Evolutionary conservation across 2,113 vertebrate genomes (phyloP), one percentile per base, ranked within the genome.

Genomic region (Chaetodon auriga): DNA sequence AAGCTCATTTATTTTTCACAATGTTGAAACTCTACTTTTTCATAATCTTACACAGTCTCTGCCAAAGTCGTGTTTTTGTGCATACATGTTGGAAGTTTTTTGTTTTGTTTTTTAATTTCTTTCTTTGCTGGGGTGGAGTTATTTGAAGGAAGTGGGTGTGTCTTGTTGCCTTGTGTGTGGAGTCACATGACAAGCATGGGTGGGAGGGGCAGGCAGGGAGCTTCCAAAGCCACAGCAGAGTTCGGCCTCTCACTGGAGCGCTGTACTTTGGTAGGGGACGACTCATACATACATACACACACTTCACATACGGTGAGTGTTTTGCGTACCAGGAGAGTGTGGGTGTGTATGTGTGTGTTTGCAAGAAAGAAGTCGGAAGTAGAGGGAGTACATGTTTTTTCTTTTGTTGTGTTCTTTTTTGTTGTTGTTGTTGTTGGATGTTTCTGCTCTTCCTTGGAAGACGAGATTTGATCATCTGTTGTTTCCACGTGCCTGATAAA

Each of bases 131-230:
- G 38, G 45, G 53, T 5, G 23, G 30, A n/a, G 30, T n/a, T 18
- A 49, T 71, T 83, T 85, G n/a, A 51, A 91, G 88, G 91, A 93
- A 91, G 86, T 93, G 86, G 92, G 90, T 21, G 90, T 92, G 66
- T 88, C 86, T 78, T 79, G 53, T 66, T 85, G 71, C 68, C 64
- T 83, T 79, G 23, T 10, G 30, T 81, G 73, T 85, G 65, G 81
- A 79, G 92, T 94, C 94, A 93, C 91, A 87, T 94, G 94, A 90
- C 89, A 25, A 23, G 58, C 75, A 46, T 57, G 86, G 76, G 88
- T 86, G 86, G 93, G 92, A 85, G 85, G 90, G 87, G 72, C 80
- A 61, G 75, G 61, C 85, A 36, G 84, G 55, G 85, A 81, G 87
- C 83, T 85, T 80, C 81, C 83, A 87, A 80, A 85, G 89, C 77